Evolutionary conservation across 2,888 invertebrate species (phyloP).

Genomic region (Epiblema foenella): DNA sequence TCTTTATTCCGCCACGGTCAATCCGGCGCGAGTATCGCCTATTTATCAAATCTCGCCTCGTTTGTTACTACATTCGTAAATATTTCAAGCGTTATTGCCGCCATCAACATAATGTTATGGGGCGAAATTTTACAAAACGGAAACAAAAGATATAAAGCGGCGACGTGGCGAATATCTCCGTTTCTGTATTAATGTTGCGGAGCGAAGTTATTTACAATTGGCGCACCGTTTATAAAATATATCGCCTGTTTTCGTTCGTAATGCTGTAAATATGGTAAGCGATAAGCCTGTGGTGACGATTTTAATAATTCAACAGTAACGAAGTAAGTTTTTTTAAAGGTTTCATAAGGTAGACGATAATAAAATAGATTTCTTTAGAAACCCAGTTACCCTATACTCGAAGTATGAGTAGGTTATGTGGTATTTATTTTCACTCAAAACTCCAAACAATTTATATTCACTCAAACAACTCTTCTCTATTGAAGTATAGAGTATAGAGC

Average conservation of each 20-base stretch:
- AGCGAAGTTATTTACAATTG: slow-evolving; percentile 66
- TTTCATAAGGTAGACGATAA: background rate
- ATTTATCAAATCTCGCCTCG: slow-evolving; percentile 77
- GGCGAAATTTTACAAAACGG: slow-evolving; percentile 82
- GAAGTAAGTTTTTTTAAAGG: background rate
- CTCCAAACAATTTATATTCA: no score
- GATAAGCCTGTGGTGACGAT: background rate
- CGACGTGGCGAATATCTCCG: slow-evolving; percentile 68
- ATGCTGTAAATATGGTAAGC: slow-evolving; percentile 48
- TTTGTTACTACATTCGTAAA: slow-evolving; percentile 83
- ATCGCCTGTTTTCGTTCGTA: slow-evolving; percentile 48
- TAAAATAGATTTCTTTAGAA: no score
- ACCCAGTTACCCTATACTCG: no score
- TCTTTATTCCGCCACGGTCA: slow-evolving; percentile 77
- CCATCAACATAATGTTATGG: slow-evolving; percentile 84
- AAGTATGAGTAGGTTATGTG: no score
- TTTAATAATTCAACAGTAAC: background rate
- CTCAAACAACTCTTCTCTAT: no score
- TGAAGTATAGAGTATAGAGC: no score
- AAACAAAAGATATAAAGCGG: slow-evolving; percentile 79
- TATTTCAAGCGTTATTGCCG: slow-evolving; percentile 83
- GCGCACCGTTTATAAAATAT: slow-evolving; percentile 53
- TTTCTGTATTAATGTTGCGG: slow-evolving; percentile 72
- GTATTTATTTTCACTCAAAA: no score
- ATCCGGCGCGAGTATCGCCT: slow-evolving; percentile 69